Percentiles rank a stretch among this genome's conserved stretches.
These are phyloP conservation scores for Lycodopsis pacificus DNA, from an alignment of 2,797 vertebrate species.

Conservation along the genomic window DNA sequence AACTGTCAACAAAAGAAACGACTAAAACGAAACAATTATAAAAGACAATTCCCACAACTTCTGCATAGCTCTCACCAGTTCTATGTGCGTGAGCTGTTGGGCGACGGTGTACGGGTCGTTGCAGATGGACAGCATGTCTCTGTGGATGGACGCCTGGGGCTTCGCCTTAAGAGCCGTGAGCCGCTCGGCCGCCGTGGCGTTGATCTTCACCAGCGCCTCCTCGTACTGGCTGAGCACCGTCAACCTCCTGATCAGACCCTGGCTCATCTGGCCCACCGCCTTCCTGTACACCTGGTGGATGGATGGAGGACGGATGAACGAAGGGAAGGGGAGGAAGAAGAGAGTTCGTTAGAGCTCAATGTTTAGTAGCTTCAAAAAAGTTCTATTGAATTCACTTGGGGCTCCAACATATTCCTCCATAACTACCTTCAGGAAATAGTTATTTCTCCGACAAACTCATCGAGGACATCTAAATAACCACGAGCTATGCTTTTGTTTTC, in stretches of 20 bases:
- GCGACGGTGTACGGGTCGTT: constrained; percentile 93
- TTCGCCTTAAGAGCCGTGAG: constrained; percentile 90
- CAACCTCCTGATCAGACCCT: constrained; percentile 90
- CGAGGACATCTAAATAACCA: neutral
- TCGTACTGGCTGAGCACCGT: constrained; percentile 92
- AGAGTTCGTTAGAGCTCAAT: neutral
- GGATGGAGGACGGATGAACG: neutral
- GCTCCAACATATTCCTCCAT: neutral
- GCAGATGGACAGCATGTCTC: constrained; percentile 91
- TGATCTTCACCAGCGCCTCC: constrained; percentile 92
- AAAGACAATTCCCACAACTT: neutral
- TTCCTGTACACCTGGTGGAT: constrained; percentile 88
- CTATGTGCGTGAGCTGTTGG: constrained; percentile 96
- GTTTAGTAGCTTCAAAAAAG: neutral
- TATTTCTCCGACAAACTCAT: neutral
- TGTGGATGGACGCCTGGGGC: constrained; percentile 90
- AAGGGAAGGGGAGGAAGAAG: neutral
- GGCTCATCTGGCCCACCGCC: constrained; percentile 90
- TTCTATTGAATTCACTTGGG: neutral
- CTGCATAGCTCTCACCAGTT: constrained; percentile 85
- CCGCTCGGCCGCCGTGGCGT: constrained; percentile 86
- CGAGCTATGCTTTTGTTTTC: neutral
- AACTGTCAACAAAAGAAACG: neutral
- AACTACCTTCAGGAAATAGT: neutral
- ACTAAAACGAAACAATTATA: neutral